phyloP scores from a whole-genome alignment of 2,797 vertebrate genomes.

The Sebastes glaucus region DNA sequence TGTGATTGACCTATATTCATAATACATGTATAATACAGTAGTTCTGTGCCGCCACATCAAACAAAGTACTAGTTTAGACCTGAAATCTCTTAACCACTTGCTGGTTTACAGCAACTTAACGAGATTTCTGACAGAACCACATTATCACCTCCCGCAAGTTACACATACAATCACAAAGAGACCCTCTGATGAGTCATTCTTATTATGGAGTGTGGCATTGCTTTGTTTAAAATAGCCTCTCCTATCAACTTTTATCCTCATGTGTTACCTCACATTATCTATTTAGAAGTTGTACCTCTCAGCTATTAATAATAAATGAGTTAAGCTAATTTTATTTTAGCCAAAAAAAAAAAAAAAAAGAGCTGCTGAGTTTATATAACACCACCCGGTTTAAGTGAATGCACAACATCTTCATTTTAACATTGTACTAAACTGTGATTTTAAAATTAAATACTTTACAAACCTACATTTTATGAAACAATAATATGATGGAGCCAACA shows the following conservation, averaged over 20 bases:
- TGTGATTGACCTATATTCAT: not conserved
- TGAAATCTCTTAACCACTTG: not conserved
- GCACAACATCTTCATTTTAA: not conserved
- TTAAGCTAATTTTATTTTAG: constrained; percentile 25
- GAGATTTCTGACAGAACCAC: not conserved
- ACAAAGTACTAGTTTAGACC: not conserved
- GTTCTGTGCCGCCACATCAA: not conserved
- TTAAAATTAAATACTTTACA: not conserved
- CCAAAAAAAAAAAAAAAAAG: not conserved
- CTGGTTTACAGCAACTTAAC: not conserved
- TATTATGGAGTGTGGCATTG: not conserved
- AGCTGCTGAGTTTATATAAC: constrained; percentile 22
- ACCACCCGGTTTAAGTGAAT: not conserved
- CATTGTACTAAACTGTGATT: not conserved
- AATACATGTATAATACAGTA: not conserved
- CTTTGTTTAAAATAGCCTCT: constrained; percentile 16
- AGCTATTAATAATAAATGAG: constrained; percentile 44
- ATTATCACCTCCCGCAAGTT: not conserved
- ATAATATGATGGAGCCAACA: not conserved
- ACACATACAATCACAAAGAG: not conserved
- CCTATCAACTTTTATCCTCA: constrained; percentile 1
- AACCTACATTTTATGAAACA: not conserved
- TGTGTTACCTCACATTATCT: constrained; percentile 41
- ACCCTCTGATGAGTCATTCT: not conserved
- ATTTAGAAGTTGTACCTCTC: constrained; percentile 33